These are phyloP conservation scores for Tauraco hartlaubi DNA, from an alignment of 2,797 vertebrate genomes.

Conservation along the genomic window DNA sequence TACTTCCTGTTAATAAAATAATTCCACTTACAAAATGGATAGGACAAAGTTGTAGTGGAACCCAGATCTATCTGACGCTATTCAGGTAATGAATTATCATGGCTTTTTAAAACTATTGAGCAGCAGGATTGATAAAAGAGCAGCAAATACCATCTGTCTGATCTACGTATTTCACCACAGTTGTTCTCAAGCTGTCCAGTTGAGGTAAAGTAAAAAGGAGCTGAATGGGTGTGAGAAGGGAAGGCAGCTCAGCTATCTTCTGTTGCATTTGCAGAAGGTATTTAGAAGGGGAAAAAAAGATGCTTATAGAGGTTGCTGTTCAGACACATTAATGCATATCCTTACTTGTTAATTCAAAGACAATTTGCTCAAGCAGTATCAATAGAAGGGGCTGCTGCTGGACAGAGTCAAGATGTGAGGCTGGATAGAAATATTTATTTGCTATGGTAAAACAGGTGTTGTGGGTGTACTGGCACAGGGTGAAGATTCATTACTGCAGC, in stretches of 20 bases:
- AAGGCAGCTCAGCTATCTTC: background rate
- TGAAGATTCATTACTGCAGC: background rate
- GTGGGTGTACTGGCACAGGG: background rate
- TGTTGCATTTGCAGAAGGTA: background rate
- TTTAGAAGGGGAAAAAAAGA: background rate
- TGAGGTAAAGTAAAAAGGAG: background rate
- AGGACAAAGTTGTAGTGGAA: background rate
- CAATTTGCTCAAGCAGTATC: background rate
- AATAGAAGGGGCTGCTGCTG: background rate
- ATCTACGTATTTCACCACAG: slow-evolving; percentile 6
- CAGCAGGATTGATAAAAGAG: slow-evolving; percentile 44
- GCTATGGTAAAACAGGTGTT: background rate
- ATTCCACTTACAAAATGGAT: background rate
- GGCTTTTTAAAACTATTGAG: slow-evolving; percentile 26
- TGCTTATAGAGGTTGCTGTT: background rate
- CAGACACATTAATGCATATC: background rate
- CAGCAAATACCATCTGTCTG: slow-evolving; percentile 39
- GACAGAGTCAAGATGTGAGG: background rate
- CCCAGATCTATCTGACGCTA: background rate
- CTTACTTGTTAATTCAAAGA: background rate
- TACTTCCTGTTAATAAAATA: background rate
- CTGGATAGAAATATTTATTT: background rate
- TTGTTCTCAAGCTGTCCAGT: slow-evolving; percentile 1
- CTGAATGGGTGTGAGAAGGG: background rate
- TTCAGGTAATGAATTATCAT: background rate